Conservation (phyloP, 1,140 invertebrate genomes). For the Achroia grisella region DNA sequence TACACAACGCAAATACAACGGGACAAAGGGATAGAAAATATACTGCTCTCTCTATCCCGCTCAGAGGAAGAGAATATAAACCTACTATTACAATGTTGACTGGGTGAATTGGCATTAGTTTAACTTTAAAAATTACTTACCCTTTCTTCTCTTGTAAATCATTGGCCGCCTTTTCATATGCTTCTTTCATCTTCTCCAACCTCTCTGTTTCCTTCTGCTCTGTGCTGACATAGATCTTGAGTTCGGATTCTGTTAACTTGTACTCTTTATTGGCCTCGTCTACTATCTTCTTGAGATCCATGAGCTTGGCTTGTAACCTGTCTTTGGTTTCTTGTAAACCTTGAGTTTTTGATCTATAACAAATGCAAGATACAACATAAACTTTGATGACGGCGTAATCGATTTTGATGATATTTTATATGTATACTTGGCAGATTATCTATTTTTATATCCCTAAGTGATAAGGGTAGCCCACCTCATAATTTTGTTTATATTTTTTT, state of each 20-base stretch:
- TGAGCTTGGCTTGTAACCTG: constrained; percentile 78
- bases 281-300: constrained; percentile 80
- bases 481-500: not conserved
- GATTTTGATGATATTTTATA: no score
- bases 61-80: no score
- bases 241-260: constrained; percentile 85
- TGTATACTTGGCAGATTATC: no score
- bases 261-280: constrained; percentile 84
- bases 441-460: no score
- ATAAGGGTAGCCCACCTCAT: no score
- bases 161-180: constrained; percentile 33
- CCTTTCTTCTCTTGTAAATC: constrained; percentile 69
- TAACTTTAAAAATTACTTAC: constrained; percentile 38
- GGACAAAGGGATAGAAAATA: no score
- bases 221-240: constrained; percentile 86
- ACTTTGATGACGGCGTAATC: no score
- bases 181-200: constrained; percentile 75
- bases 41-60: no score
- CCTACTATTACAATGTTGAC: not conserved
- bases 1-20: no score
- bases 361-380: no score
- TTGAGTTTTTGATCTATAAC: constrained; percentile 69
- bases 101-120: not conserved
- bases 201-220: constrained; percentile 85
- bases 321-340: constrained; percentile 80